A percentile compares a stretch with the other conserved stretches of the same genome.
These are phyloP conservation scores for Ciconia nigra DNA, from an alignment of 2,797 vertebrate genomes.

Conservation along the genomic window DNA sequence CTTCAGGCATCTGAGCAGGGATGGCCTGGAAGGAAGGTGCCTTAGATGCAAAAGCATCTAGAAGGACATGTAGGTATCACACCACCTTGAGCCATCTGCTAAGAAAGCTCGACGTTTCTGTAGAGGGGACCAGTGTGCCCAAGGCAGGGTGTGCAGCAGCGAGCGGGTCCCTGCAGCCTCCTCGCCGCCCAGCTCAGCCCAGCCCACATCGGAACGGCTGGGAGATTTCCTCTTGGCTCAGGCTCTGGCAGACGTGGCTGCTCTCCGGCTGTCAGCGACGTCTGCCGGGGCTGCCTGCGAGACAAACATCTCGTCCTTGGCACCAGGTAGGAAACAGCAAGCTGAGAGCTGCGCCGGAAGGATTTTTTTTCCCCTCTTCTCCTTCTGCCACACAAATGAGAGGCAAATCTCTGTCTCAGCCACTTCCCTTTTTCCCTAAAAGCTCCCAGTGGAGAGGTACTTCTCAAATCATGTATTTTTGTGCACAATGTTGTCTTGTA, in stretches of 20 bases:
- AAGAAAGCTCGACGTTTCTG: accelerated
- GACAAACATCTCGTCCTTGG: conserved; percentile 39
- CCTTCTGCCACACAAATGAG: neutral
- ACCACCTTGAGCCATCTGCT: neutral
- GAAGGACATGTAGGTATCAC: neutral
- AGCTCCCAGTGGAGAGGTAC: neutral
- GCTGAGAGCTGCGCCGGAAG: neutral
- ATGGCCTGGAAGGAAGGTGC: neutral
- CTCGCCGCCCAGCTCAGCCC: neutral
- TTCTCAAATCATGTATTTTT: neutral
- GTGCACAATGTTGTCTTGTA: neutral
- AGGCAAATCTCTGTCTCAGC: neutral
- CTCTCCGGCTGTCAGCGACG: neutral
- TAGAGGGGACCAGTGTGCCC: neutral
- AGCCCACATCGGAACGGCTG: accelerated
- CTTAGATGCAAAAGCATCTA: neutral
- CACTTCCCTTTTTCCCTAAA: neutral
- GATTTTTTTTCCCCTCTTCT: neutral
- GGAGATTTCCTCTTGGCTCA: conserved; percentile 27
- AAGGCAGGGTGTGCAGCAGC: neutral
- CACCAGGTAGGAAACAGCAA: neutral
- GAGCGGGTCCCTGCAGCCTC: neutral
- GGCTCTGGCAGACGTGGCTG: neutral
- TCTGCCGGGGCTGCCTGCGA: neutral
- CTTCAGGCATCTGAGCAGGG: neutral